Evolutionary conservation across 1,140 invertebrate species (phyloP), one percentile per base, ranked within the genome.

Genomic region (Cotesia glomerata): DNA sequence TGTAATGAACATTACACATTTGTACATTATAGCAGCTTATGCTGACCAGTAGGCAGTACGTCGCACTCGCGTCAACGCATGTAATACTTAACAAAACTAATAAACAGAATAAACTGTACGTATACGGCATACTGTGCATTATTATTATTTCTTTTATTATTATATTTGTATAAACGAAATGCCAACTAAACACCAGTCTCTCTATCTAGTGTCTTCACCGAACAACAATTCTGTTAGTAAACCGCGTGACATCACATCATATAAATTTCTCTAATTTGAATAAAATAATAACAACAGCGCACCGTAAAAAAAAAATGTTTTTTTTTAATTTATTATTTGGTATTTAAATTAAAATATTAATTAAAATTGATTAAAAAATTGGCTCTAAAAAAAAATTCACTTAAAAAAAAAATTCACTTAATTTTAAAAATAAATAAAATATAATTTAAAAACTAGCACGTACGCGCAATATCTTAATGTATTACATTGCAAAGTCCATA

Each of bases 31-130:
- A 63, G 36, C 58, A 39, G 49, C 35, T 16, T 59, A 26, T n/a
- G 14, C 51, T 59, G 62, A 32, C 51, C 70, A 71, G 62, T 26
- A 45, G 39, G 11, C 39, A 18, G 64, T 65, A 56, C 70, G 61
- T 71, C 61, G 62, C 59, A 71, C 69, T 61, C 70, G 69, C 59
- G 58, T 56, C 61, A 51, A 65, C 34, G 70, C 62, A 71, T 71
- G 11, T 45, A 45, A 45, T 45, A n/a, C n/a, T n/a, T n/a, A 71
- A 71, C 65, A 52, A 32, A 62, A 63, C 35, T 65, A 65, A 71
- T 71, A 58, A 71, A 65, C 63, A 58, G 61, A 65, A 71, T 65
- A 71, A 71, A 71, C 70, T 32, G 63, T 26, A 26, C 26, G 26
- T 32, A 45, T 11, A 45, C 39, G 39, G 39, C 39, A 45, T 45